Evolutionary conservation across 1,140 invertebrate genomes (phyloP).

Genomic region (Brachionus paranguensis): DNA sequence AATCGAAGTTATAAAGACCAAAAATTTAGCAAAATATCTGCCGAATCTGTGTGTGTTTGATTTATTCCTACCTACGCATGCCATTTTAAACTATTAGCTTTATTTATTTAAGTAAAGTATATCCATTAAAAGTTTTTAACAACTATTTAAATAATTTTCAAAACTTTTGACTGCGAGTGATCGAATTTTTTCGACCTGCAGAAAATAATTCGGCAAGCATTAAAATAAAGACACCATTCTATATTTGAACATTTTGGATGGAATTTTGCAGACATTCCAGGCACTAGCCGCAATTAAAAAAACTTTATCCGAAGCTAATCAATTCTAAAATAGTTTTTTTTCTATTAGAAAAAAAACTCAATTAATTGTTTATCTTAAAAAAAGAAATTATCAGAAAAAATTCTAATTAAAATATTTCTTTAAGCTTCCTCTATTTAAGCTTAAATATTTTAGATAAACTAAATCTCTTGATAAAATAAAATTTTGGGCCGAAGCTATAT

Average conservation of each 20-base stretch:
- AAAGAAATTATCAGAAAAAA: not conserved
- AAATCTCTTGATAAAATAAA: not conserved
- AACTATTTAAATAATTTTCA: not conserved
- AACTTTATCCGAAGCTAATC: not conserved
- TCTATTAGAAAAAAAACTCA: not conserved
- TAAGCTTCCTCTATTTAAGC: not conserved
- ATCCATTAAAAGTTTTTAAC: not conserved
- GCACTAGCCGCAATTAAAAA: not conserved
- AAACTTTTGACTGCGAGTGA: not conserved
- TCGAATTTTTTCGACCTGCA: not conserved
- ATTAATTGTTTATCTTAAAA: not conserved
- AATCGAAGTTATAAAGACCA: not conserved
- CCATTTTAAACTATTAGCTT: not conserved
- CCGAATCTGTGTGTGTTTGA: not conserved
- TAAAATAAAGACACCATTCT: not conserved
- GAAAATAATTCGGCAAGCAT: not conserved
- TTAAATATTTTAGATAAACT: not conserved
- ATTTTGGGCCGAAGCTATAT: not conserved
- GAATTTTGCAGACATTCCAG: not conserved
- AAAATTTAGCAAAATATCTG: not conserved
- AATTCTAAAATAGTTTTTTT: not conserved
- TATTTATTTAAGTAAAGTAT: not conserved
- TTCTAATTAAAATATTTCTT: not conserved
- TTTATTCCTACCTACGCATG: not conserved
- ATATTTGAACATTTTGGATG: not conserved